Base-by-base conservation (phyloP, 2,888 invertebrate species). In the Oxycera nigricornis region DNA sequence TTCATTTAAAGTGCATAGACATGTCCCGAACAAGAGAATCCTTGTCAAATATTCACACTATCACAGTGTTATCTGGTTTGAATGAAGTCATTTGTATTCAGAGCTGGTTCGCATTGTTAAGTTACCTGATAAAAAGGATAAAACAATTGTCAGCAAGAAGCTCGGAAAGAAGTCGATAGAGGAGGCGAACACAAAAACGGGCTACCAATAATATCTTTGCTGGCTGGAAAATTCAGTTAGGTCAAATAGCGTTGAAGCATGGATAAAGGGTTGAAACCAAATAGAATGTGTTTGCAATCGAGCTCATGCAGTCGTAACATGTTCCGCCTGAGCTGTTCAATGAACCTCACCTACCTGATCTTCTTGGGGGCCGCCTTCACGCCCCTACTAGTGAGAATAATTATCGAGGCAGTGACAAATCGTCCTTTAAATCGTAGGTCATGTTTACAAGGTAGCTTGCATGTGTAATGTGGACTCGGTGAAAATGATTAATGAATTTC, bases 331-430 rank as follows among this genome's bases (percentile, higher is more conserved):
- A 20, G 20, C 52, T 14, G 55, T 22, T 70, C 55, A 55, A 55
- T 20, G 22, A 46, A 41, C 26, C 52, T 55, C 31, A 46, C 41
- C 17, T 68, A 9, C 24, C 26, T n/a, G 2, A 24, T 39, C 31
- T 52, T 14, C 31, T 55, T 31, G 22, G 17, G 30, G 41, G 65
- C 41, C 4, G 2, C 65, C 65, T 39, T 20, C 24, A n/a, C n/a
- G 22, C 39, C 9, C n/a, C 14, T 17, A 26, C 7, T 41, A 70
- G 70, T 55, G 70, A 70, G 65, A 65, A 65, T 70, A 70, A 70
- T 70, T 70, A 55, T 70, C 55, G 55, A 70, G 70, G 70, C 70
- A 70, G 70, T 70, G 70, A 70, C 70, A 70, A 70, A 70, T 70
- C 31, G 70, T 70, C 70, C 52, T 70, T 70, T 55, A 31, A 70